A percentile compares a stretch with the other conserved stretches of the same genome.
Conservation (phyloP, 37 sponge, comb jelly and placozoan species). For the Hormiphora californensis region DNA sequence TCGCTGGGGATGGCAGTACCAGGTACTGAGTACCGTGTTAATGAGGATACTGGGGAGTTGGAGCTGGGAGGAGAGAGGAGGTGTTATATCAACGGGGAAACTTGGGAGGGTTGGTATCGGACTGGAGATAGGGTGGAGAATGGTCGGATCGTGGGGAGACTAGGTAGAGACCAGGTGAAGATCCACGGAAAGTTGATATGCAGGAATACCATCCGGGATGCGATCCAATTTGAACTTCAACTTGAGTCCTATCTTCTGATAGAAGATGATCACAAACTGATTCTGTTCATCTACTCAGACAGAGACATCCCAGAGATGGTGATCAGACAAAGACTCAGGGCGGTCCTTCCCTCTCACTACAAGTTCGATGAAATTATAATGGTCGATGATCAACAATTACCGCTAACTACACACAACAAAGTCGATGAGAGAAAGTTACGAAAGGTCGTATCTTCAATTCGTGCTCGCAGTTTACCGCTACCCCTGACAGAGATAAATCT, state of each 20-base stretch:
- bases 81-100: conserved; percentile 17
- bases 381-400: not conserved
- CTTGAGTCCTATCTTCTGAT: not conserved
- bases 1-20: conserved; percentile 2
- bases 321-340: not conserved
- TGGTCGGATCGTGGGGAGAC: not conserved
- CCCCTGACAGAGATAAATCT: not conserved
- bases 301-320: not conserved
- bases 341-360: conserved; percentile 16
- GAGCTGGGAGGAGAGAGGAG: conserved; percentile 13
- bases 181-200: conserved; percentile 17
- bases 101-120: not conserved
- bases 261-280: not conserved
- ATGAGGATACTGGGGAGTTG: not conserved
- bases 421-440: not conserved
- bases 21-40: conserved; percentile 1
- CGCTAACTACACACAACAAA: not conserved
- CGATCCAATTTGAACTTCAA: not conserved
- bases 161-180: not conserved
- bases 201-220: not conserved
- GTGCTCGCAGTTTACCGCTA: not conserved
- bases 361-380: not conserved
- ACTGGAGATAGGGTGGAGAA: conserved; percentile 13
- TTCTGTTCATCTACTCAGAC: not conserved
- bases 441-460: too few species aligned